Percentiles rank a stretch among this genome's conserved stretches.
These are phyloP conservation scores for Drosophila ustulata DNA, from an alignment of 2,888 invertebrate genomes.

Conservation along the genomic window DNA sequence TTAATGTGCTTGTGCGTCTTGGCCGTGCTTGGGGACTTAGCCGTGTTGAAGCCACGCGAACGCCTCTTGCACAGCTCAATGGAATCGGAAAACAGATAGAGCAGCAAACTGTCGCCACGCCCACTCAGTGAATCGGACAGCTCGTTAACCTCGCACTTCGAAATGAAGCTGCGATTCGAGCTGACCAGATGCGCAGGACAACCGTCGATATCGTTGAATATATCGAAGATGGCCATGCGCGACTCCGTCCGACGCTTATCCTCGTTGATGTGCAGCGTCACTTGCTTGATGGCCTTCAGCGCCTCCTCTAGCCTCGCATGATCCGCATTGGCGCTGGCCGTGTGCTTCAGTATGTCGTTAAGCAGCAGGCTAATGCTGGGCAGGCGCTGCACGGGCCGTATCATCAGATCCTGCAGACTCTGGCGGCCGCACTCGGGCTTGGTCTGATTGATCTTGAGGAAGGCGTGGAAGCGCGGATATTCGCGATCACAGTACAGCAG, in stretches of 20 bases:
- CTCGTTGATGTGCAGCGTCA: conserved; percentile 98
- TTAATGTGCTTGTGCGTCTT: conserved; percentile 97
- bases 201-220: conserved; percentile 98
- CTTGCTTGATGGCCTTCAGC: conserved; percentile 94
- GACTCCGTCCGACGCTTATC: conserved; percentile 98
- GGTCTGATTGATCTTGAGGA: conserved; percentile 97
- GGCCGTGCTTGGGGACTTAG: conserved; percentile 90
- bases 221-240: conserved; percentile 97
- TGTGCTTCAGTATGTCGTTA: conserved; percentile 97
- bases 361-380: conserved; percentile 98
- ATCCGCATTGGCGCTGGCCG: conserved; percentile 95
- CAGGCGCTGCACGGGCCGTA: conserved; percentile 98
- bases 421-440: conserved; percentile 98
- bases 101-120: conserved; percentile 93
- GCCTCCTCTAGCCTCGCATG: conserved; percentile 93
- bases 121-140: conserved; percentile 93
- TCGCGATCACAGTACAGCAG: conserved; percentile 95
- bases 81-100: conserved; percentile 97
- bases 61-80: conserved; percentile 96
- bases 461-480: conserved; percentile 98
- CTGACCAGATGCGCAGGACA: conserved; percentile 97
- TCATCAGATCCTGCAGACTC: conserved; percentile 97
- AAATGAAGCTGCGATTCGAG: conserved; percentile 95
- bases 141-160: conserved; percentile 95
- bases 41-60: conserved; percentile 90